phyloP scores from a whole-genome alignment of 30 jellyfish, hydroid and myxozoan genomes.

The Hydra vulgaris region DNA sequence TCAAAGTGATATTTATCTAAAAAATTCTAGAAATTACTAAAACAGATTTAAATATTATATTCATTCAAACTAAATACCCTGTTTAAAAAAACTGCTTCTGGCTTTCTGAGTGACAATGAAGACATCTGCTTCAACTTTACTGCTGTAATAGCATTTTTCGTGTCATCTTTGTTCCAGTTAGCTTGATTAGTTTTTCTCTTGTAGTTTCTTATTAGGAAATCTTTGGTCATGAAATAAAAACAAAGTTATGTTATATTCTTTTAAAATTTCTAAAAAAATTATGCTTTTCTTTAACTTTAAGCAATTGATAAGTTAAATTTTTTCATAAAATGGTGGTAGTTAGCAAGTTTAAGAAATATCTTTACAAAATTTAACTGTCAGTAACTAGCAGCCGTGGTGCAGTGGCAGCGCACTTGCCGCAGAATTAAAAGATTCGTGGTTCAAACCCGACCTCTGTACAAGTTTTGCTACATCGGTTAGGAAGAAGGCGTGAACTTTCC shows the following conservation, averaged over 20 bases:
- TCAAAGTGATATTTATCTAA: no score
- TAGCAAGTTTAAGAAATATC: not conserved
- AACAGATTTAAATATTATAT: no score
- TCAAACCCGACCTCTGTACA: no score
- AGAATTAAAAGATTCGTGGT: no score
- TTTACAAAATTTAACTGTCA: not conserved
- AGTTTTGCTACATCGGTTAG: no score
- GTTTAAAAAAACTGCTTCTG: no score
- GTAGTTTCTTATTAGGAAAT: not conserved
- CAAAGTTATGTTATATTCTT: not conserved
- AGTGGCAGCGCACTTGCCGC: no score
- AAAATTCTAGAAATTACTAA: no score
- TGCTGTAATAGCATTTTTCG: conserved; percentile 17
- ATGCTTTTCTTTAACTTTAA: not conserved
- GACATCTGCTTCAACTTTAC: conserved; percentile 24
- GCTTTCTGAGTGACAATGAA: no score
- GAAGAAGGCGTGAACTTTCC: no score
- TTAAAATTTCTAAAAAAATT: not conserved
- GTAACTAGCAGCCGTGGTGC: no score
- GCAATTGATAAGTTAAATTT: not conserved
- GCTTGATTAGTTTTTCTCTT: conserved; percentile 16
- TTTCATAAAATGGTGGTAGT: not conserved
- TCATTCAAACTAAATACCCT: no score
- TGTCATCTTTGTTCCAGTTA: conserved; percentile 22
- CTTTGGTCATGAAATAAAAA: not conserved